A percentile compares a stretch with the other conserved stretches of the same genome.
These are phyloP conservation scores for Meles meles DNA, from an alignment of 2,113 vertebrate genomes.

Conservation along the genomic window DNA sequence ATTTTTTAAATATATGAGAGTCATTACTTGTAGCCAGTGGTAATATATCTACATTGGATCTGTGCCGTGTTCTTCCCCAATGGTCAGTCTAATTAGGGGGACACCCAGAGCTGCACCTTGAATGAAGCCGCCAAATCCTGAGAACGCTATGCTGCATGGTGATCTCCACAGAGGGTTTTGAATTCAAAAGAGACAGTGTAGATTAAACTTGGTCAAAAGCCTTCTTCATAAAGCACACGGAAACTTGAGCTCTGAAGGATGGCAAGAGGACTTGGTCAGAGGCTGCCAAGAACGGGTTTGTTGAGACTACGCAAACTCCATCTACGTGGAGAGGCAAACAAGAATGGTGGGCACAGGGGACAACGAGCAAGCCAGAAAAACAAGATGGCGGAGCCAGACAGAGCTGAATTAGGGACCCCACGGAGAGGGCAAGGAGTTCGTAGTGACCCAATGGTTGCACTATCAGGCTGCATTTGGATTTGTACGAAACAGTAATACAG, in stretches of 20 bases:
- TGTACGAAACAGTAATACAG: background rate
- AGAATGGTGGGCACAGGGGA: too few relatives aligned
- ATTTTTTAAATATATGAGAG: background rate
- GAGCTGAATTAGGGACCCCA: accelerated
- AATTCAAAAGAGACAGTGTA: background rate
- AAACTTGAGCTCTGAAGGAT: background rate
- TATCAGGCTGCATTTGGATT: background rate
- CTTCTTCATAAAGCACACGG: background rate
- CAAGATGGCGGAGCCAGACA: background rate
- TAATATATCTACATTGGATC: background rate
- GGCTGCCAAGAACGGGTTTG: background rate
- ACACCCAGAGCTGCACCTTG: background rate
- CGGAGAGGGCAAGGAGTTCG: background rate
- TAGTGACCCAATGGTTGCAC: background rate
- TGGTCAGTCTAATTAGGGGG: background rate
- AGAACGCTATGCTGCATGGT: background rate
- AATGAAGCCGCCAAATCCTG: background rate
- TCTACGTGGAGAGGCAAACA: background rate
- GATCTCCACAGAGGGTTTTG: background rate
- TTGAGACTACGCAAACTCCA: background rate
- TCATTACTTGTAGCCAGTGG: background rate
- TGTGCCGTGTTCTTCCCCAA: background rate
- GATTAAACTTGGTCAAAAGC: background rate
- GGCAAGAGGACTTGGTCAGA: background rate
- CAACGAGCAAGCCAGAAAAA: background rate